Evolutionary conservation across 2,113 vertebrate genomes (phyloP).

Genomic region (Leuciscus idus): DNA sequence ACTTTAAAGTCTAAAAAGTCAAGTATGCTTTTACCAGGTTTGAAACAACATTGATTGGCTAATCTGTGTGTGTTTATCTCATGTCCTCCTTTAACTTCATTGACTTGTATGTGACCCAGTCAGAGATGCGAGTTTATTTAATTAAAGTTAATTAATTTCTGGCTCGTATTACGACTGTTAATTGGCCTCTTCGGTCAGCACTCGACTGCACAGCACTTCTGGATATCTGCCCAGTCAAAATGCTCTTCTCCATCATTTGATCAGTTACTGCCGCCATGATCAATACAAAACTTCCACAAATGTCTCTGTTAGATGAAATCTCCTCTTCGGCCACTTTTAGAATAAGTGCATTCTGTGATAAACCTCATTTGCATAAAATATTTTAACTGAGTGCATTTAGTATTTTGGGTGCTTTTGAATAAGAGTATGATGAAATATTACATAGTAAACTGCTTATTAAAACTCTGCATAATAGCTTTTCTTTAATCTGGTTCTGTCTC

Average conservation of each 20-base stretch:
- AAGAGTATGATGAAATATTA: neutral
- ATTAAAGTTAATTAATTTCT: neutral
- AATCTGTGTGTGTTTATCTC: neutral
- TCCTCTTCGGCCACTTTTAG: neutral
- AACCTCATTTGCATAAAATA: neutral
- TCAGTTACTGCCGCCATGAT: neutral
- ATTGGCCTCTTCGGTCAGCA: neutral
- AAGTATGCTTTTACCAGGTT: no score
- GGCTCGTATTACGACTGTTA: neutral
- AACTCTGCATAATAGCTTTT: neutral
- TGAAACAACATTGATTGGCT: neutral
- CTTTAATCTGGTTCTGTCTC: neutral
- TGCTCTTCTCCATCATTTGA: neutral
- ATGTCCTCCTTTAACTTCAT: neutral
- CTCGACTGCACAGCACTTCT: neutral
- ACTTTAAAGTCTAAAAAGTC: neutral
- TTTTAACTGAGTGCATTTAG: neutral
- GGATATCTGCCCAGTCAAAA: neutral
- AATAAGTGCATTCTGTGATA: neutral
- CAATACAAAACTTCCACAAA: slow-evolving; percentile 2
- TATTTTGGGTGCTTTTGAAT: neutral
- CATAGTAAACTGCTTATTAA: neutral
- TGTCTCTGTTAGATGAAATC: neutral
- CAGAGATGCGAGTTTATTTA: neutral
- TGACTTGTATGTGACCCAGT: neutral